Evolutionary conservation across 2,113 vertebrate genomes (phyloP).

Genomic region (Lycaon pictus): DNA sequence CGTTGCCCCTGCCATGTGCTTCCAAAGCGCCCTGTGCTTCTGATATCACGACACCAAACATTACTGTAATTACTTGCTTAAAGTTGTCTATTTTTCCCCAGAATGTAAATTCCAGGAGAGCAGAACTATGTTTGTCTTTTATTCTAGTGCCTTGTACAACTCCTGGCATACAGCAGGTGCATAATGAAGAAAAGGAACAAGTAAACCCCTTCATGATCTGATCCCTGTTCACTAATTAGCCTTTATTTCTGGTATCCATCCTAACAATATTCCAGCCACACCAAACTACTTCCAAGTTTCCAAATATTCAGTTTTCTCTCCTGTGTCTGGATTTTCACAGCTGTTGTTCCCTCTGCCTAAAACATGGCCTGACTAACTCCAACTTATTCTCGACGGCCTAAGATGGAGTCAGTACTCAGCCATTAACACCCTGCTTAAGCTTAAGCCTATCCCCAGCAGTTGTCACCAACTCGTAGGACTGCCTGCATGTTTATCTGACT

Average conservation of each 20-base stretch:
- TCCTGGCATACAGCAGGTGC: neutral
- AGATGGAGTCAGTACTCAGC: neutral
- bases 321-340: neutral
- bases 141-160: neutral
- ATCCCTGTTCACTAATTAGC: neutral
- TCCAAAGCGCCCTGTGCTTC: neutral
- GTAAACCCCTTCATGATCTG: neutral
- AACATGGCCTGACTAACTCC: neutral
- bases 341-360: neutral
- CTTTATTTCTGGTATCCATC: neutral
- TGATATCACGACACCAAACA: neutral
- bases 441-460: neutral
- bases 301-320: slow-evolving; percentile 12
- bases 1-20: neutral
- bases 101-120: neutral
- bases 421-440: neutral
- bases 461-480: neutral
- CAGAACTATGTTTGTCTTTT: neutral
- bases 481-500: neutral
- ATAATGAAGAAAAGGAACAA: slow-evolving; percentile 12
- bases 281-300: neutral
- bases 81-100: neutral
- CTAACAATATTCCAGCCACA: neutral
- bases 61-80: neutral
- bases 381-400: neutral